Conservation (phyloP, 2,888 invertebrate genomes). For the Rambutsinella grinnellia region DNA sequence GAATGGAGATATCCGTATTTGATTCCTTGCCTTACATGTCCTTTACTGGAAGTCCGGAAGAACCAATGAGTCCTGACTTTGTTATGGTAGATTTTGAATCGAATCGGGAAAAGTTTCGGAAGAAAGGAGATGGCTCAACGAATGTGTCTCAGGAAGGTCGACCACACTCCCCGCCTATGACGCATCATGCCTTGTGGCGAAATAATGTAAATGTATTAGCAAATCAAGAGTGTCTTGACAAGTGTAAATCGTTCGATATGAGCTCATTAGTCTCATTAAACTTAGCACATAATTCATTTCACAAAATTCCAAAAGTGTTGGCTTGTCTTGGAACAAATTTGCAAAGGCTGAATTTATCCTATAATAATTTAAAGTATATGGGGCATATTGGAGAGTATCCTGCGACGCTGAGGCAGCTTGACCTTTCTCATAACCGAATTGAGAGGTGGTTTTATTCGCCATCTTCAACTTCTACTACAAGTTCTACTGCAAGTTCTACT, state of each 20-base stretch:
- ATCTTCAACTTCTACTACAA: neutral
- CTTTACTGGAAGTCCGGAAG: constrained; percentile 50
- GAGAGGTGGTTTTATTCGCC: constrained; percentile 77
- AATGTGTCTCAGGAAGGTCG: constrained; percentile 28
- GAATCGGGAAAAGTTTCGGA: constrained; percentile 59
- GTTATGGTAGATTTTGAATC: constrained; percentile 64
- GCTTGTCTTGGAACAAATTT: constrained; percentile 92
- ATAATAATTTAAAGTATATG: constrained; percentile 80
- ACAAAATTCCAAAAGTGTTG: constrained; percentile 86
- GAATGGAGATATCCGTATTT: constrained; percentile 62
- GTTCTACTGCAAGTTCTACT: neutral
- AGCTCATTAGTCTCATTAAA: constrained; percentile 73
- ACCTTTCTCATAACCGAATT: constrained; percentile 92
- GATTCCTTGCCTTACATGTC: constrained; percentile 64
- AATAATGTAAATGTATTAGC: constrained; percentile 59
- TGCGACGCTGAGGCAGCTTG: constrained; percentile 87
- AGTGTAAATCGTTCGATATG: constrained; percentile 42
- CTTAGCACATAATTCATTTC: constrained; percentile 91
- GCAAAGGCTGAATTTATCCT: constrained; percentile 89
- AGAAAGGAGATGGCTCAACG: constrained; percentile 7
- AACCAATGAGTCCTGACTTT: constrained; percentile 64
- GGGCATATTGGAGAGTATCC: constrained; percentile 93
- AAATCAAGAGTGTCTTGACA: constrained; percentile 58
- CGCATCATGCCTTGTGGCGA: constrained; percentile 63
- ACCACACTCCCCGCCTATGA: constrained; percentile 51